These are phyloP conservation scores for Metellina segmentata DNA, from an alignment of 2,888 invertebrate genomes.

Conservation along the genomic window DNA sequence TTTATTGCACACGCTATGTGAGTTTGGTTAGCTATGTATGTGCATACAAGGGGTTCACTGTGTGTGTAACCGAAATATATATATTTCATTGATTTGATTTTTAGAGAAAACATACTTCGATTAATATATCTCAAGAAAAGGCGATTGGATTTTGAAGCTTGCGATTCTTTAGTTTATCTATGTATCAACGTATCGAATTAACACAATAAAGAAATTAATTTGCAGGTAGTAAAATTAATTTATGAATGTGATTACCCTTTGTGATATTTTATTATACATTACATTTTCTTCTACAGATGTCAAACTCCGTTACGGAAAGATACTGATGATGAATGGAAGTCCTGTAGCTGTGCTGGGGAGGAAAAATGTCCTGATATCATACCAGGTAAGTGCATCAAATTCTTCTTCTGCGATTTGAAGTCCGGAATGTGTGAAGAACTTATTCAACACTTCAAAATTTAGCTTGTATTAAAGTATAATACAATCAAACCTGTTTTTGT, in stretches of 20 bases:
- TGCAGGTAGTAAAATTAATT: background rate
- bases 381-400: slow-evolving; percentile 81
- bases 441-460: too few relatives aligned
- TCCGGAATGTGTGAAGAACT: too few relatives aligned
- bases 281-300: slow-evolving; percentile 35
- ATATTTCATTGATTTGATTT: background rate
- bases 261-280: background rate
- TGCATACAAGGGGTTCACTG: too few relatives aligned
- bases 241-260: background rate
- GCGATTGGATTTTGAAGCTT: background rate
- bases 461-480: too few relatives aligned
- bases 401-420: too few relatives aligned
- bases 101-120: background rate
- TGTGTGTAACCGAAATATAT: too few relatives aligned
- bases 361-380: slow-evolving; percentile 85
- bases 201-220: background rate
- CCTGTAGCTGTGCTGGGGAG: slow-evolving; percentile 80
- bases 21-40: background rate
- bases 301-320: slow-evolving; percentile 75
- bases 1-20: background rate
- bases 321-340: slow-evolving; percentile 77
- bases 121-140: background rate
- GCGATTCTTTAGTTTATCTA: background rate
- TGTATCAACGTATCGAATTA: background rate
- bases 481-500: too few relatives aligned